Base-by-base conservation (phyloP, 2,113 vertebrate species). In the Trochalopteron elliotii region DNA sequence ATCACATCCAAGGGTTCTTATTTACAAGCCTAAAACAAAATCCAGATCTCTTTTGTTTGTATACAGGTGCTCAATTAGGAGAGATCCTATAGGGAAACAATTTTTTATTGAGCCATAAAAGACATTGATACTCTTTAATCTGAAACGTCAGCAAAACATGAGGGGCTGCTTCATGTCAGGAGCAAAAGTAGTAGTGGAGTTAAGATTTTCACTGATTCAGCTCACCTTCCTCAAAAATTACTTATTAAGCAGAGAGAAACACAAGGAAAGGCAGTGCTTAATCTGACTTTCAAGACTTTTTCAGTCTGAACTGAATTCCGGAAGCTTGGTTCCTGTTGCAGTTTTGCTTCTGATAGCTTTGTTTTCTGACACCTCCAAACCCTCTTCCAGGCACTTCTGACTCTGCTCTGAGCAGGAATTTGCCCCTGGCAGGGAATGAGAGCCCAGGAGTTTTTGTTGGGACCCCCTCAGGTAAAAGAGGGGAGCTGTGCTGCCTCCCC, bases 21-120 rank as follows among this genome's bases (percentile, higher is more conserved):
- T 95, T 94, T 91, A 83, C 45, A 71, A 84, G 57, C 35, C 37
- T 79, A 65, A 96, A 91, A 69, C n/a, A 74, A 87, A 96, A 87
- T 82, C 37, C 70, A 93, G 44, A 15, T 86, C 23, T 18, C 24
- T 50, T 84, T 83, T 77, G 12, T 91, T 93, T 84, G 75, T 80
- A 69, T 53, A 87, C 45, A 79, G 83, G 65, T 93, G 61, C 69
- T 89, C 69, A 91, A 53, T 92, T 89, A 94, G 40, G 49, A 72
- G 61, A 89, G 15, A 89, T 45, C 28, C 31, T 84, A 56, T 8
- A 50, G 44, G 61, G 44, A 91, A 87, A 78, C 24, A 53, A 33
- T 37, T 11, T 83, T 91, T 85, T 77, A 72, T 87, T 72, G 21
- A 89, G 27, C 28, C 65, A 28, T 84, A 83, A 91, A 89, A 84